Conservation (phyloP, 1,140 invertebrate genomes). For the Bombus breviceps region DNA sequence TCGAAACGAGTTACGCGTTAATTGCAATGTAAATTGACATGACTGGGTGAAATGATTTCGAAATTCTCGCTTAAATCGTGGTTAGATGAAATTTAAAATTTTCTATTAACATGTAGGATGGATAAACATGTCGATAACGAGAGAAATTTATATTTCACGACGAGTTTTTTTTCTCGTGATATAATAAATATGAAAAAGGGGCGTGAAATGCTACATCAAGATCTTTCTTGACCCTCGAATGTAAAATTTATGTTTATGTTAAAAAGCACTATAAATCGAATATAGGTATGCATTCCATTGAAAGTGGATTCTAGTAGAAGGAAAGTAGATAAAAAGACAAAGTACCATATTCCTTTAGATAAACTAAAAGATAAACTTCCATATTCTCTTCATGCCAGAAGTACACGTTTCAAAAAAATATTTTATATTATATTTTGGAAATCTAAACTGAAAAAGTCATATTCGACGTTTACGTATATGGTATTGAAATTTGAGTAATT, state of each 20-base stretch:
- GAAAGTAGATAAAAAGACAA: not conserved
- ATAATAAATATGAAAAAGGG: not conserved
- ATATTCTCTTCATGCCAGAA: not conserved
- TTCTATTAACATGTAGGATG: not conserved
- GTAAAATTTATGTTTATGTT: slow-evolving; percentile 23
- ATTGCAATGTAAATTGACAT: not conserved
- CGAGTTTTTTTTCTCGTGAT: too few relatives aligned
- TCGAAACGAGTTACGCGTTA: not conserved
- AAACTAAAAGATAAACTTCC: not conserved
- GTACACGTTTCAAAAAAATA: not conserved
- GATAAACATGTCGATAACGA: not conserved
- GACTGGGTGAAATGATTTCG: too few relatives aligned
- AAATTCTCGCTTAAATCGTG: too few relatives aligned
- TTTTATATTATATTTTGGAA: not conserved
- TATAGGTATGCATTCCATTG: slow-evolving; percentile 2
- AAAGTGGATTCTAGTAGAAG: slow-evolving; percentile 3
- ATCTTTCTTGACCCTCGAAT: not conserved
- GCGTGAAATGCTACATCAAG: not conserved
- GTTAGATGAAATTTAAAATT: not conserved
- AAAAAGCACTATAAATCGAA: not conserved
- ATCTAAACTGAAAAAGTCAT: not conserved
- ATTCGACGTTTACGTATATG: not conserved
- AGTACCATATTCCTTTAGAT: not conserved
- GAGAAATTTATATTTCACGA: not conserved
- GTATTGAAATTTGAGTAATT: not conserved